phyloP scores from a whole-genome alignment of 2,888 invertebrate species.

The Plebejus melissa region DNA sequence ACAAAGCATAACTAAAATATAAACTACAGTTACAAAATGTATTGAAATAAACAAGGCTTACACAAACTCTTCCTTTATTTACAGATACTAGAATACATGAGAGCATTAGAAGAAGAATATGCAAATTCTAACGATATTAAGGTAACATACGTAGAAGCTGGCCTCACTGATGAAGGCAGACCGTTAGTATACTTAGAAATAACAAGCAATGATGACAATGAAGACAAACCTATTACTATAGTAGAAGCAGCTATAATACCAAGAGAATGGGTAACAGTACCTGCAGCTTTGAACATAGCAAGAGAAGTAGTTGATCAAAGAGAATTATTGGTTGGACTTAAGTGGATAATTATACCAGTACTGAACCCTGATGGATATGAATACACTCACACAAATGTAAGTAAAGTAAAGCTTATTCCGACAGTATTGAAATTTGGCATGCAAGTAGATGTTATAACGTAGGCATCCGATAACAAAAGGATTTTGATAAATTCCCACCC shows the following conservation, averaged over 20 bases:
- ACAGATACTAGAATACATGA: slow-evolving; percentile 55
- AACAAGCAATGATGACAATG: slow-evolving; percentile 45
- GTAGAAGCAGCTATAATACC: slow-evolving; percentile 82
- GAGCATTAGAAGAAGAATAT: slow-evolving; percentile 42
- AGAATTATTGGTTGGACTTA: slow-evolving; percentile 68
- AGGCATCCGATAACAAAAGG: too few relatives aligned
- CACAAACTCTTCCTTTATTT: slow-evolving; percentile 30
- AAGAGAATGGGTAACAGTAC: slow-evolving; percentile 86
- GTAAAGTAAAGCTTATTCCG: slow-evolving; percentile 38
- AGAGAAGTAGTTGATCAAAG: slow-evolving; percentile 76
- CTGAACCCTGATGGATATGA: slow-evolving; percentile 87
- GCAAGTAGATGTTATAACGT: too few relatives aligned
- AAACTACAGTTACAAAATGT: too few relatives aligned
- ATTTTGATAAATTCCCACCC: too few relatives aligned
- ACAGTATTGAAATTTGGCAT: too few relatives aligned
- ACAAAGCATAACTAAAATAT: neutral
- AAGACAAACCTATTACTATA: slow-evolving; percentile 71
- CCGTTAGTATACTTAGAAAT: slow-evolving; percentile 72
- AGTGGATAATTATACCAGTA: slow-evolving; percentile 84
- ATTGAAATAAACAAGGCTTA: too few relatives aligned
- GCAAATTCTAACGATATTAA: slow-evolving; percentile 40
- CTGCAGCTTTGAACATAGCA: slow-evolving; percentile 81
- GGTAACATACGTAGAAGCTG: slow-evolving; percentile 49
- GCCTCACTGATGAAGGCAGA: slow-evolving; percentile 50
- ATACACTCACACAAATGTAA: slow-evolving; percentile 78